A percentile compares a stretch with the other conserved stretches of the same genome.
These are phyloP conservation scores for Laticauda colubrina DNA, from an alignment of 2,113 vertebrate genomes.

Conservation along the genomic window DNA sequence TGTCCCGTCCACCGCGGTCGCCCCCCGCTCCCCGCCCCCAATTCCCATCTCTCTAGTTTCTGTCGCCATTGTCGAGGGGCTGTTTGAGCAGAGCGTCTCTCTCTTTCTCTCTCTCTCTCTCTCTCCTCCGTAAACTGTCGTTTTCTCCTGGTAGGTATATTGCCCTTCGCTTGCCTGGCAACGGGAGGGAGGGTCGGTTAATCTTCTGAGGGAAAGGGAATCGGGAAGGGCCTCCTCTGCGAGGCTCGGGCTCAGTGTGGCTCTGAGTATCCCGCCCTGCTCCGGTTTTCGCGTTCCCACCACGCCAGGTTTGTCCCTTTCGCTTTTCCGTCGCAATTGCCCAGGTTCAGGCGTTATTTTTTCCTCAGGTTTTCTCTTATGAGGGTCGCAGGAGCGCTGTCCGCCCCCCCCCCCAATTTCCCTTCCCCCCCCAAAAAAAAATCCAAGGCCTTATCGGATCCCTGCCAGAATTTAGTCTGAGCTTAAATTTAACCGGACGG, in stretches of 20 bases:
- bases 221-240: not conserved
- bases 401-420: not conserved
- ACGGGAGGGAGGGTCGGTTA: not conserved
- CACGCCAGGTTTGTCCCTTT: not conserved
- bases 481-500: not conserved
- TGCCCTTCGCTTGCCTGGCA: not conserved
- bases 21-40: not conserved
- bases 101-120: no score
- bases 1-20: not conserved
- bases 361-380: not conserved
- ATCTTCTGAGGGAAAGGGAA: not conserved
- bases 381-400: not conserved
- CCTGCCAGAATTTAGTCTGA: not conserved
- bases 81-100: not conserved
- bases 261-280: not conserved
- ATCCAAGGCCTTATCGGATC: not conserved
- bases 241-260: not conserved
- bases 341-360: not conserved
- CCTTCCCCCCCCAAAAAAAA: no score
- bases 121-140: not conserved
- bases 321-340: not conserved
- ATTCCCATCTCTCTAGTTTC: not conserved
- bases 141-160: conserved; percentile 14
- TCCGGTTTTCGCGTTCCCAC: not conserved
- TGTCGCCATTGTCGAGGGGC: not conserved